These are phyloP conservation scores for Portevinia maculata DNA, from an alignment of 2,888 invertebrate genomes.

Conservation along the genomic window DNA sequence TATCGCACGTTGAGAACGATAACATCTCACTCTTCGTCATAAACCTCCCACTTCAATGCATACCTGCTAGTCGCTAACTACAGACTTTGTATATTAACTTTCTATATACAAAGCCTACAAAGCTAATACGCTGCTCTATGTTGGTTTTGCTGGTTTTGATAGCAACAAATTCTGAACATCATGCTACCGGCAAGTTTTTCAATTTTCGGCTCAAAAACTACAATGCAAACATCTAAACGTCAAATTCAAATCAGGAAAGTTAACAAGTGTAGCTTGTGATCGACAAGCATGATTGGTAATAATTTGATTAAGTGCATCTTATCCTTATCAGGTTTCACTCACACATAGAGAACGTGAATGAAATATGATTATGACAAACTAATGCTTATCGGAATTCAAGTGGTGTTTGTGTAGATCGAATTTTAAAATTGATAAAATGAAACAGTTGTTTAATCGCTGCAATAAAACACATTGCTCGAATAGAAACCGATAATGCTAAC, in stretches of 20 bases:
- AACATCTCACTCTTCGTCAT: too few relatives aligned
- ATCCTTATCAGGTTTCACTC: slow-evolving; percentile 64
- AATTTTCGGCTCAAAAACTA: too few relatives aligned
- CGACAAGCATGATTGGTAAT: slow-evolving; percentile 42
- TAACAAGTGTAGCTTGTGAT: slow-evolving; percentile 45
- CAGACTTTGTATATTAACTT: too few relatives aligned
- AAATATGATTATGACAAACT: slow-evolving; percentile 44
- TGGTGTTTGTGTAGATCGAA: slow-evolving; percentile 47
- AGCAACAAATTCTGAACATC: too few relatives aligned
- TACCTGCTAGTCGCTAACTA: too few relatives aligned
- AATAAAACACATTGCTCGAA: slow-evolving; percentile 22
- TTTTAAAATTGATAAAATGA: slow-evolving; percentile 49
- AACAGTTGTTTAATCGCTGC: slow-evolving; percentile 40
- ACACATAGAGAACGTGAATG: slow-evolving; percentile 39
- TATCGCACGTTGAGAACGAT: too few relatives aligned
- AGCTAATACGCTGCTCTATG: too few relatives aligned
- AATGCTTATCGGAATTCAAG: slow-evolving; percentile 40
- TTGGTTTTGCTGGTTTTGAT: too few relatives aligned
- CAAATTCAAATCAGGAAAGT: not conserved
- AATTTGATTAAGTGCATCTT: slow-evolving; percentile 51
- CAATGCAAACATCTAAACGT: not conserved
- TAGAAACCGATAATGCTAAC: slow-evolving; percentile 29
- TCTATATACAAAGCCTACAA: too few relatives aligned
- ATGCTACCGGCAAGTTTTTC: too few relatives aligned
- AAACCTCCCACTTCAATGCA: too few relatives aligned